Conservation (phyloP, 2,888 invertebrate genomes). For the Volucella zonaria region DNA sequence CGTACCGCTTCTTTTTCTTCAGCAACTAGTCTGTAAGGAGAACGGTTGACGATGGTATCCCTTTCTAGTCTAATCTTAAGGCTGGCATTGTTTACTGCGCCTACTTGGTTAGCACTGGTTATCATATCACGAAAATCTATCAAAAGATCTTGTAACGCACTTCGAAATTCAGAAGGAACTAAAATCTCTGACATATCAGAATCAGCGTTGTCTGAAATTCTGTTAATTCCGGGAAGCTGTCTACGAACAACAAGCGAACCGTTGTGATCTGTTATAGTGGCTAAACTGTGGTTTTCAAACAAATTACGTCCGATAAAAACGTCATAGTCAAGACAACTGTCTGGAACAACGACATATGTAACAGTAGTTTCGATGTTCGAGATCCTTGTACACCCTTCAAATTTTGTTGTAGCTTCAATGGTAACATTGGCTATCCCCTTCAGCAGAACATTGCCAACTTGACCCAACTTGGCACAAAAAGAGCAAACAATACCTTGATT, state of each 20-base stretch:
- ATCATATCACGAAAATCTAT: slow-evolving; percentile 32
- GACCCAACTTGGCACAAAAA: slow-evolving; percentile 25
- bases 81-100: slow-evolving; percentile 22
- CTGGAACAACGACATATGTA: slow-evolving; percentile 31
- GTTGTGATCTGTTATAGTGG: slow-evolving; percentile 32
- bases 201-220: slow-evolving; percentile 22
- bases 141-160: slow-evolving; percentile 17
- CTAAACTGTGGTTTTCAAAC: slow-evolving; percentile 35
- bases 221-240: slow-evolving; percentile 28
- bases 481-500: slow-evolving; percentile 19
- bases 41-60: no score
- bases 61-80: slow-evolving; percentile 40
- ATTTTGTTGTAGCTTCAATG: slow-evolving; percentile 35
- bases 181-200: slow-evolving; percentile 30
- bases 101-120: slow-evolving; percentile 26
- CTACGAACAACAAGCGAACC: slow-evolving; percentile 29
- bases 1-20: slow-evolving; percentile 21
- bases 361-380: no score
- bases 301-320: slow-evolving; percentile 29
- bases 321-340: slow-evolving; percentile 24
- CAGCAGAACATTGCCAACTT: slow-evolving; percentile 32
- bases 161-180: slow-evolving; percentile 31
- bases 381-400: no score
- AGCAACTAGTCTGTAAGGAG: slow-evolving; percentile 16
- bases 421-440: slow-evolving; percentile 31